phyloP scores from a whole-genome alignment of 2,113 vertebrate genomes.

The Chamaetylas fuelleborni region DNA sequence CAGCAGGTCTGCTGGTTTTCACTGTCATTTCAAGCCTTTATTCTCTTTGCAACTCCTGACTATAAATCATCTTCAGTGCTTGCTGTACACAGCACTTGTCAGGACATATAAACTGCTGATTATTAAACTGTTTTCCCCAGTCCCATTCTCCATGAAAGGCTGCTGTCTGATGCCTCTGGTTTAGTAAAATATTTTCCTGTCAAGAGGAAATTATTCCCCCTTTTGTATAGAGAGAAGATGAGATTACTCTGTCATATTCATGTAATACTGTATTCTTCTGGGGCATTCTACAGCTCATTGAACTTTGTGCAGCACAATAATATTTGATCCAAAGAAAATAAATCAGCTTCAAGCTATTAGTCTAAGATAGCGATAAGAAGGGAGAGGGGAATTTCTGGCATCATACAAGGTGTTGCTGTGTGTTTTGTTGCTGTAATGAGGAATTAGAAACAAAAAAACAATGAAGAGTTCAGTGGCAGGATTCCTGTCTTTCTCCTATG shows the following conservation, averaged over 20 bases:
- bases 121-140: constrained; percentile 1
- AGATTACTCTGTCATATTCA: neutral
- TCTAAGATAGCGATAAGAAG: neutral
- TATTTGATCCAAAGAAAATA: neutral
- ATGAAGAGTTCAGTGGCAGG: neutral
- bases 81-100: neutral
- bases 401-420: neutral
- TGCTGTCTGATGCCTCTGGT: neutral
- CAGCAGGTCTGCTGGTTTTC: neutral
- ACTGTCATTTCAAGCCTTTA: neutral
- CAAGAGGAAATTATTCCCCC: constrained; percentile 15
- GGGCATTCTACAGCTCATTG: neutral
- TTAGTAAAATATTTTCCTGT: neutral
- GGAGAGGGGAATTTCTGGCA: neutral
- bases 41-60: neutral
- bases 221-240: neutral
- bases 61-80: neutral
- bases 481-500: neutral
- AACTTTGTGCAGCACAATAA: neutral
- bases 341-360: neutral
- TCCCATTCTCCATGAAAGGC: neutral
- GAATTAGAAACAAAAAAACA: neutral
- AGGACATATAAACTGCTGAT: neutral
- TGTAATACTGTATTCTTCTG: neutral
- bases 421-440: neutral